Evolutionary conservation across 2,888 invertebrate genomes (phyloP).

Genomic region (Idaea biselata): DNA sequence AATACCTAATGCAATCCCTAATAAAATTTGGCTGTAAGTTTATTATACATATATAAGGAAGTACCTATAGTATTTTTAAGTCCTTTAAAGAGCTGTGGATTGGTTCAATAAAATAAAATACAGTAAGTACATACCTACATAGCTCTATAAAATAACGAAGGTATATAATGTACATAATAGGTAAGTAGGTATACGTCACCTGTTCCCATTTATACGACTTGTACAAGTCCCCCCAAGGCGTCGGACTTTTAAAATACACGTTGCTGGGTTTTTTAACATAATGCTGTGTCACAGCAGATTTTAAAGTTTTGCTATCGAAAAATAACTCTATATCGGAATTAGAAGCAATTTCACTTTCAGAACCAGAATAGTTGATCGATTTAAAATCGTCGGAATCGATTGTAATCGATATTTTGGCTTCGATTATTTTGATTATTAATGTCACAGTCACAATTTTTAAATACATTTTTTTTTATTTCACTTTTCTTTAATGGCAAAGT

Average conservation of each 20-base stretch:
- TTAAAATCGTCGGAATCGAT: slow-evolving; percentile 35
- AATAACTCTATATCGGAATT: slow-evolving; percentile 51
- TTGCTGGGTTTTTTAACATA: slow-evolving; percentile 46
- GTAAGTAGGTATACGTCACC: background rate
- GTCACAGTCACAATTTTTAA: slow-evolving; percentile 12
- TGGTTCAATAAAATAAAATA: too few species aligned
- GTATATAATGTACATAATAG: too few species aligned
- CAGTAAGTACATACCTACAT: too few species aligned
- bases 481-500: background rate
- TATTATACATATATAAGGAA: too few species aligned
- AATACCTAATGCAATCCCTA: too few species aligned
- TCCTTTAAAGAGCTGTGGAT: too few species aligned
- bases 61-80: too few species aligned
- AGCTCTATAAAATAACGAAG: too few species aligned
- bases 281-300: slow-evolving; percentile 41
- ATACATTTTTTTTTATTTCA: slow-evolving; percentile 17
- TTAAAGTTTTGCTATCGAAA: slow-evolving; percentile 39
- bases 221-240: slow-evolving; percentile 67
- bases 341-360: slow-evolving; percentile 40
- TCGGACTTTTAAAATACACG: slow-evolving; percentile 56
- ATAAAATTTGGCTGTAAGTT: too few species aligned
- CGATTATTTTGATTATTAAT: slow-evolving; percentile 19
- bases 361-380: slow-evolving; percentile 42
- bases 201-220: slow-evolving; percentile 57
- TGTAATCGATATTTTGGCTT: slow-evolving; percentile 48